Base-by-base conservation (phyloP, 2,797 vertebrate species). In the Hephaestus fuliginosus region DNA sequence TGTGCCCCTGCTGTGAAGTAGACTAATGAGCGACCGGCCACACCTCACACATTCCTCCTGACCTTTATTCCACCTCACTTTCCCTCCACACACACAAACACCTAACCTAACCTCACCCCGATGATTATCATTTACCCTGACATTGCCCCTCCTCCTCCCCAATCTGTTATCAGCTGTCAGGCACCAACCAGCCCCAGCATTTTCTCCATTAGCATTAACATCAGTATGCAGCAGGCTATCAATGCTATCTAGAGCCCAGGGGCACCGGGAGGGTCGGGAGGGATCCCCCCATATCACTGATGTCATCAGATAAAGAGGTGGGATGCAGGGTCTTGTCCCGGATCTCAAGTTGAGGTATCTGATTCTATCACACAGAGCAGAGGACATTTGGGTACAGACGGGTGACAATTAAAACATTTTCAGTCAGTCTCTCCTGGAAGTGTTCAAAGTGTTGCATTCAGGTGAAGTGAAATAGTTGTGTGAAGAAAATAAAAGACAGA, bases 271-370 rank as follows among this genome's bases (percentile, higher is more conserved):
- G 83, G 79, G 76, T 76, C 60, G 13, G 77, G 75, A 76, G 84
- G 78, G 76, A 87, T 84, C 86, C 63, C 25, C 25, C 43, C 75
- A 66, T 90, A 91, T 92, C 90, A 88, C 84, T 88, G 91, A 93
- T 93, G 90, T 92, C 91, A 94, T 93, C 92, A 93, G 94, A 95
- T 94, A 94, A 94, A 88, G 79, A 80, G 68, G 71, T 81, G 82
- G 55, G 82, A 80, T 63, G 48, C 64, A 78, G 62, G 79, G 70
- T 79, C 77, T 74, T 73, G 78, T 68, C 46, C 53, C 60, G 64
- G 13, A 13, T 61, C 41, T 62, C 44, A 53, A 48, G n/a, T 55
- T n/a, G 4, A 75, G 46, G 44, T 57, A 1, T 81, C 67, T 70
- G 17, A 79, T 74, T 73, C 18, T 73, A 60, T 66, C 63, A 51